Conservation (phyloP, 2,888 invertebrate species). For the Drosophila greeni region DNA sequence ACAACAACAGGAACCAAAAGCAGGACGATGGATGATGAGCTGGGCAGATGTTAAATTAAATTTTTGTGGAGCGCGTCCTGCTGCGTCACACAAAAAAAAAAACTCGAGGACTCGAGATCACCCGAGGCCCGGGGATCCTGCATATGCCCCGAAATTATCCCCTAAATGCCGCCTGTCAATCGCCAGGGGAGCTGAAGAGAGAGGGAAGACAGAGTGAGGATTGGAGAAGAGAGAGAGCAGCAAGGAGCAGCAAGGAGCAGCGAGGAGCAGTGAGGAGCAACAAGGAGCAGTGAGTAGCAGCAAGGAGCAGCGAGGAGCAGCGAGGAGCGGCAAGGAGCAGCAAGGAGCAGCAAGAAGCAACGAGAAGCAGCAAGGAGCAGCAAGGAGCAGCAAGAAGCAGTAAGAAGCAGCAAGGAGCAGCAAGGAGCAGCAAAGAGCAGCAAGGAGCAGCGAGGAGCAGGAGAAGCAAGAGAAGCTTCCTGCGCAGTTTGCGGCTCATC, state of each 20-base stretch:
- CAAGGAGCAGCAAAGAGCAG: background rate
- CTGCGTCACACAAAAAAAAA: slow-evolving; percentile 24
- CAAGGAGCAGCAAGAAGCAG: too few species aligned
- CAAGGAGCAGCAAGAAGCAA: too few species aligned
- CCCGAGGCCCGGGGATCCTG: slow-evolving; percentile 47
- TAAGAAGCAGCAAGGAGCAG: background rate
- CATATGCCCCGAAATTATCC: slow-evolving; percentile 71
- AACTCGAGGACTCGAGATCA: slow-evolving; percentile 6
- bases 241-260: background rate
- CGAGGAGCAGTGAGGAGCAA: too few species aligned
- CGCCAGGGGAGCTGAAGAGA: slow-evolving; percentile 19
- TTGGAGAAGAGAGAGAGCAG: background rate
- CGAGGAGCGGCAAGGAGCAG: too few species aligned
- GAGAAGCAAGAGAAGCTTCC: slow-evolving; percentile 55
- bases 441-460: too few species aligned
- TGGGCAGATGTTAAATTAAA: slow-evolving; percentile 35
- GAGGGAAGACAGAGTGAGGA: background rate
- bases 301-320: too few species aligned
- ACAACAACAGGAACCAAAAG: slow-evolving; percentile 10
- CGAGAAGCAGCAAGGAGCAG: slow-evolving; percentile 52
- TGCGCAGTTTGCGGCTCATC: slow-evolving; percentile 72
- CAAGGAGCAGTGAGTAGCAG: too few species aligned
- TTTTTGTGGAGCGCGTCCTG: slow-evolving; percentile 68
- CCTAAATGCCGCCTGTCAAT: slow-evolving; percentile 71
- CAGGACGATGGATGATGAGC: slow-evolving; percentile 40